Evolutionary conservation across 23 tunicate genomes (phyloP).

Genomic region (Trididemnum nubilum): DNA sequence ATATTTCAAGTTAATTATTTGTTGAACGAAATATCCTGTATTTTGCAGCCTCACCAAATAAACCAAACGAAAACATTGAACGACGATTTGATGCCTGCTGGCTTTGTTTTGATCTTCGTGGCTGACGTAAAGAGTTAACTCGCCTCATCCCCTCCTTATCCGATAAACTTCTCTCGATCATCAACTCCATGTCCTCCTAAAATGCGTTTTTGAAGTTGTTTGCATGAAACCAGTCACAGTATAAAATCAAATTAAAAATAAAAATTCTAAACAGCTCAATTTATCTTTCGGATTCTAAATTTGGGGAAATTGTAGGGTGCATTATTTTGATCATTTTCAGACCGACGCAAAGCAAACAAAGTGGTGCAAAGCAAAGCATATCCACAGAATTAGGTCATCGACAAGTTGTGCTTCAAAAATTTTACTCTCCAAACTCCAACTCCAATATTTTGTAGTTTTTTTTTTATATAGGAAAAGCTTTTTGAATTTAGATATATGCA

Average conservation of each 20-base stretch:
- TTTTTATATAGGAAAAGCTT: background rate
- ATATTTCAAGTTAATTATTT: too few relatives aligned
- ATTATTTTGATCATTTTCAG: too few relatives aligned
- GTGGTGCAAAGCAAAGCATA: too few relatives aligned
- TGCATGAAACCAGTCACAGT: background rate
- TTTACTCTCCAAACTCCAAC: too few relatives aligned
- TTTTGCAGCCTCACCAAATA: background rate
- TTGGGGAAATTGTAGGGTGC: too few relatives aligned
- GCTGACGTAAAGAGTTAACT: conserved; percentile 10
- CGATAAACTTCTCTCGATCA: background rate
- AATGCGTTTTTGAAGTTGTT: background rate
- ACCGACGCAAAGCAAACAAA: too few relatives aligned
- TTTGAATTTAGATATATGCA: background rate
- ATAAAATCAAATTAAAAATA: background rate
- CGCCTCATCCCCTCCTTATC: background rate
- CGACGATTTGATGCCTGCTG: background rate
- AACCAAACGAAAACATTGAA: background rate
- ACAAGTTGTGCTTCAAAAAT: too few relatives aligned
- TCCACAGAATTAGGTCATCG: too few relatives aligned
- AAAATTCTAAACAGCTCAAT: too few relatives aligned
- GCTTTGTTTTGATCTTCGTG: background rate
- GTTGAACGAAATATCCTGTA: background rate
- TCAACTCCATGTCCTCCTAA: conserved; percentile 17
- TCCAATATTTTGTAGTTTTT: background rate
- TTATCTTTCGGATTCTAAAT: too few relatives aligned